phyloP scores from a whole-genome alignment of 2,888 invertebrate genomes.

The Drosophila affinis region DNA sequence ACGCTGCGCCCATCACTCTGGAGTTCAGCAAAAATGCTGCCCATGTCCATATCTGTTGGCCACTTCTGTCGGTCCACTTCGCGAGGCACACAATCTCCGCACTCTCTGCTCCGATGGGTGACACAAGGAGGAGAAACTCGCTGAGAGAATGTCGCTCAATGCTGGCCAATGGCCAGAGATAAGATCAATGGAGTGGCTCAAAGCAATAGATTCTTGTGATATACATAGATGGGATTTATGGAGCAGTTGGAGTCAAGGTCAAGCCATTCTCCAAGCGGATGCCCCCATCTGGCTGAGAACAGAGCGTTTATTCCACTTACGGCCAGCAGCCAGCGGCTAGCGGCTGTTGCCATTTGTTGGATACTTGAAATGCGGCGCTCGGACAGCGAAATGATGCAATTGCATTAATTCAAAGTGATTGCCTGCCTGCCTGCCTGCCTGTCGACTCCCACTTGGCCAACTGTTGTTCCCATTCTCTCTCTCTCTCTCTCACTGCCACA shows the following conservation, averaged over 20 bases:
- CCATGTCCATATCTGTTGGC: slow-evolving; percentile 39
- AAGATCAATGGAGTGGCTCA: no score
- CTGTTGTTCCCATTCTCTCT: slow-evolving; percentile 43
- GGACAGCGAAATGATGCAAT: slow-evolving; percentile 44
- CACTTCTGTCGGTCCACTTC: slow-evolving; percentile 36
- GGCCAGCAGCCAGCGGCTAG: slow-evolving; percentile 19
- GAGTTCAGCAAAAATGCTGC: slow-evolving; percentile 11
- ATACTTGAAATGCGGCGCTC: slow-evolving; percentile 33
- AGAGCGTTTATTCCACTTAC: slow-evolving; percentile 29
- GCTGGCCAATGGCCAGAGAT: no score
- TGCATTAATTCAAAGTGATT: slow-evolving; percentile 48
- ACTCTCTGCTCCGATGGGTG: slow-evolving; percentile 28
- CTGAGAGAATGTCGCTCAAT: slow-evolving; percentile 14
- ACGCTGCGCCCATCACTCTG: slow-evolving; percentile 22
- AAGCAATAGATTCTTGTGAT: no score
- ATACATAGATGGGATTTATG: not conserved
- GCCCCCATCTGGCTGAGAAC: slow-evolving; percentile 8
- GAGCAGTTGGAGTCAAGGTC: slow-evolving; percentile 29
- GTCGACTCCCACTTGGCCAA: slow-evolving; percentile 50
- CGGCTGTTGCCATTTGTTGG: slow-evolving; percentile 32
- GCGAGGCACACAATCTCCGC: slow-evolving; percentile 1
- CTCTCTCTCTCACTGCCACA: not conserved
- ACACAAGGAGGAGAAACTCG: slow-evolving; percentile 38
- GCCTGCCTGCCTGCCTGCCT: slow-evolving; percentile 14
- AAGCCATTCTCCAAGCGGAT: slow-evolving; percentile 17